These are phyloP conservation scores for Malurus alboscapulatus DNA, from an alignment of 2,113 vertebrate species.

Conservation along the genomic window DNA sequence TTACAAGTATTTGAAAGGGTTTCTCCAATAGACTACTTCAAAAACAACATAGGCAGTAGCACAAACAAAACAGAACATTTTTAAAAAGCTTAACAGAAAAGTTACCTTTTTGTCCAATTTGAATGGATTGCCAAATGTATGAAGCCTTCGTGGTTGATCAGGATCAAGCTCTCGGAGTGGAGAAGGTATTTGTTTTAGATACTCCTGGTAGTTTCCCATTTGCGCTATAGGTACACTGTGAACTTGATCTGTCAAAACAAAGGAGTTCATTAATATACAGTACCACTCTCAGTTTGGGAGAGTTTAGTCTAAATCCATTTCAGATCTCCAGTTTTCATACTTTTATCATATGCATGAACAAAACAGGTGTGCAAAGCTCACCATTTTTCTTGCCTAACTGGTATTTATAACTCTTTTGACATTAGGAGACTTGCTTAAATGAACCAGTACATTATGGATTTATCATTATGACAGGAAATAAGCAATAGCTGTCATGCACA, in stretches of 20 bases:
- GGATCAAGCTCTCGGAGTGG: conserved; percentile 94
- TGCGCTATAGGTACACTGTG: conserved; percentile 95
- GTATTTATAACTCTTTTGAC: neutral
- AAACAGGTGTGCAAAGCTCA: neutral
- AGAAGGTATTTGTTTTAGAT: conserved; percentile 89
- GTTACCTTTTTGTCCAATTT: conserved; percentile 96
- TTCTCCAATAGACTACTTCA: neutral
- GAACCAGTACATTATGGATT: neutral
- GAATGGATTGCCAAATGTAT: conserved; percentile 97
- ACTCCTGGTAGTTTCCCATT: conserved; percentile 99
- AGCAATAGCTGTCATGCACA: neutral
- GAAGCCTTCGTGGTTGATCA: conserved; percentile 92
- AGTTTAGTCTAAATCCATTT: neutral
- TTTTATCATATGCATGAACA: neutral
- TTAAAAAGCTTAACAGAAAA: neutral
- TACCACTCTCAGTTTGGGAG: neutral
- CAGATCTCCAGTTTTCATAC: neutral
- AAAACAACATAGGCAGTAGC: neutral
- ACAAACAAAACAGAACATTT: neutral
- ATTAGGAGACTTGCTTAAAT: neutral
- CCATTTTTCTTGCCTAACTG: neutral
- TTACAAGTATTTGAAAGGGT: neutral
- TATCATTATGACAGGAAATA: neutral
- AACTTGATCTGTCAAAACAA: conserved; percentile 82
- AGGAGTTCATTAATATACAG: neutral